Conservation (phyloP, 1,140 invertebrate genomes). For the Heliconius melpomene region DNA sequence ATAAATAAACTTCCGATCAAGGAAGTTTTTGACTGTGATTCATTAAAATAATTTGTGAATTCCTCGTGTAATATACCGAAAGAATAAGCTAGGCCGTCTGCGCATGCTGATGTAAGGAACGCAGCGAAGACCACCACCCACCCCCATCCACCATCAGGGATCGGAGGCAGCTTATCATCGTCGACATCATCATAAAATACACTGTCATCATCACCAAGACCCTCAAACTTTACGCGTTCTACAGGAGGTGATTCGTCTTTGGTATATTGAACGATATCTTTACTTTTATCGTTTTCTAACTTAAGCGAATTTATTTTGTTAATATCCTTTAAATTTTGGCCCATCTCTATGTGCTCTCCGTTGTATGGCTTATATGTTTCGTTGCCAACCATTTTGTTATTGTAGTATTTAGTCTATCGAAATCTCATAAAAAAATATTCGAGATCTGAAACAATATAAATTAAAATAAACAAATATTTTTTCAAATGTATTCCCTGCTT, state of each 20-base stretch:
- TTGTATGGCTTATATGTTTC: constrained; percentile 37
- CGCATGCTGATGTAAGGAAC: constrained; percentile 91
- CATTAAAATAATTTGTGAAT: constrained; percentile 90
- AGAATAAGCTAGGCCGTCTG: constrained; percentile 95
- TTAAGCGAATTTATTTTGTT: constrained; percentile 64
- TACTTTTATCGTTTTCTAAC: constrained; percentile 43
- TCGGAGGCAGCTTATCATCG: constrained; percentile 55
- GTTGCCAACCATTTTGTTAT: constrained; percentile 47
- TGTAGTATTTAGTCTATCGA: constrained; percentile 23
- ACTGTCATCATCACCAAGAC: constrained; percentile 60
- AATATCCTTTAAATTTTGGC: constrained; percentile 44
- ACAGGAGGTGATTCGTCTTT: constrained; percentile 55
- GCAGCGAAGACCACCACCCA: constrained; percentile 94
- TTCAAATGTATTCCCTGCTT: too few relatives aligned
- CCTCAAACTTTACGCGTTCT: constrained; percentile 67
- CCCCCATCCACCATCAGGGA: constrained; percentile 82
- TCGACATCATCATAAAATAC: constrained; percentile 55
- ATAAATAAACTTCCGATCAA: constrained; percentile 93
- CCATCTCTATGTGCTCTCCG: constrained; percentile 13
- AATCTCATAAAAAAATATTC: constrained; percentile 34
- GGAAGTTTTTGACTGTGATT: constrained; percentile 89
- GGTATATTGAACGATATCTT: constrained; percentile 52
- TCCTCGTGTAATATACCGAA: constrained; percentile 94
- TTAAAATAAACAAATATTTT: neutral
- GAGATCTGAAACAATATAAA: constrained; percentile 35